Base-by-base conservation (phyloP, 1,140 invertebrate genomes). In the Philotrypesis tridentata region DNA sequence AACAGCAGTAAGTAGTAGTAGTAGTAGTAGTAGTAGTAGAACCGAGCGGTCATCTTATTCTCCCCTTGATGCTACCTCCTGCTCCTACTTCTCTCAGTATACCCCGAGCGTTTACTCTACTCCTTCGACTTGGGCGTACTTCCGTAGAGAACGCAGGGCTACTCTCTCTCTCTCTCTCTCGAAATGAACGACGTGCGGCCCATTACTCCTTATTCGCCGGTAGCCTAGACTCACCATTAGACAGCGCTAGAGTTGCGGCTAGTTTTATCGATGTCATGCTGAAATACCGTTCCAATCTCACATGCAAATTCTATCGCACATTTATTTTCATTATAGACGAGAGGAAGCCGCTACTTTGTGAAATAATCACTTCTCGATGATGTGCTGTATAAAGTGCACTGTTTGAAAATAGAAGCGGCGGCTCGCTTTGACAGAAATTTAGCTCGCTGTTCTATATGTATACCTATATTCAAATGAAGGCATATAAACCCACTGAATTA, bases 31-130 rank as follows among this genome's bases (percentile, higher is more conserved):
- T 55, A 55, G 48, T n/a, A 55, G 48, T 55, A 55, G 73, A 85
- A 84, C 85, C 27, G 25, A 84, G 83, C 84, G 85, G 87, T 87
- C 87, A 87, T 87, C 85, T 85, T 71, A 40, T 72, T 61, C 78
- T 63, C 78, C 55, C 29, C 85, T 82, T 80, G 82, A 86, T 83
- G 65, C 79, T 65, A 74, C 67, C 82, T 74, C 67, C 80, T 78
- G 48, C 74, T 77, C 75, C 81, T 60, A 43, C 61, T 33, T 17
- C 21, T 21, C 79, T 67, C 27, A 29, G 85, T 85, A 82, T 83
- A 83, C 82, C 67, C 82, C 70, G 79, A 55, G 71, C 80, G 72
- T 70, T 81, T 70, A 70, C 72, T 37, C 71, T 74, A 63, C 70
- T 67, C 79, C 71, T 48, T 74, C 70, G 79, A 67, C 60, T 74